Conservation (phyloP, 2,113 vertebrate genomes). For the Pedetes capensis region DNA sequence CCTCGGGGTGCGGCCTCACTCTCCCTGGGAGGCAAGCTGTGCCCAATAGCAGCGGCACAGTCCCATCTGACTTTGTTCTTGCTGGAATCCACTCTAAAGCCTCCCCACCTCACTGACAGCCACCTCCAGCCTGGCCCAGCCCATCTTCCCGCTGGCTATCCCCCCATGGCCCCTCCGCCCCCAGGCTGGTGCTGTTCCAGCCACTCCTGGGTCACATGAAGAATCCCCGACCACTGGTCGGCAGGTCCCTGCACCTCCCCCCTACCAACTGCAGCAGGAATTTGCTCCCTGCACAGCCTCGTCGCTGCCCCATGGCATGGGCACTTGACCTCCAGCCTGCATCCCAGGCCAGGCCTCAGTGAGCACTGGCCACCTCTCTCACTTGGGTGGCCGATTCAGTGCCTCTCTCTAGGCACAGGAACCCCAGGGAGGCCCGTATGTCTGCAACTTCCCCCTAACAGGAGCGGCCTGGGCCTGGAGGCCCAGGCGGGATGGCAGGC, state of each 20-base stretch:
- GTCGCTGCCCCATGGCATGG: too few relatives aligned
- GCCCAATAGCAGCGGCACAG: not conserved
- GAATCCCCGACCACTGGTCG: not conserved
- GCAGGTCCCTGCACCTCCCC: not conserved
- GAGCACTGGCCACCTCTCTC: not conserved
- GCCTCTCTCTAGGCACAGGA: not conserved
- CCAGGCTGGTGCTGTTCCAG: too few relatives aligned
- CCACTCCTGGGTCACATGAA: not conserved
- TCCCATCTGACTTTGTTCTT: not conserved
- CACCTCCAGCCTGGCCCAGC: not conserved
- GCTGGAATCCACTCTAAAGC: not conserved
- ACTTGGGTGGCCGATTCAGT: rapidly evolving
- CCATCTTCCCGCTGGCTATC: too few relatives aligned
- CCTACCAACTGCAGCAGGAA: not conserved
- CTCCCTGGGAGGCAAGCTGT: not conserved
- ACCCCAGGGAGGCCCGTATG: not conserved
- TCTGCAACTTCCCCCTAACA: rapidly evolving
- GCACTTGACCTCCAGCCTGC: not conserved
- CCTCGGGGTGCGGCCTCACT: too few relatives aligned
- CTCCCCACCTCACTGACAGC: not conserved
- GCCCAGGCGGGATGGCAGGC: rapidly evolving
- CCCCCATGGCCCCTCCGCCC: not conserved
- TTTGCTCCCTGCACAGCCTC: rapidly evolving
- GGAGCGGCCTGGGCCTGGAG: not conserved
- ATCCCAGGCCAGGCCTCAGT: not conserved